These are phyloP conservation scores for Dreissena polymorpha DNA, from an alignment of 1,140 invertebrate genomes.

Conservation along the genomic window DNA sequence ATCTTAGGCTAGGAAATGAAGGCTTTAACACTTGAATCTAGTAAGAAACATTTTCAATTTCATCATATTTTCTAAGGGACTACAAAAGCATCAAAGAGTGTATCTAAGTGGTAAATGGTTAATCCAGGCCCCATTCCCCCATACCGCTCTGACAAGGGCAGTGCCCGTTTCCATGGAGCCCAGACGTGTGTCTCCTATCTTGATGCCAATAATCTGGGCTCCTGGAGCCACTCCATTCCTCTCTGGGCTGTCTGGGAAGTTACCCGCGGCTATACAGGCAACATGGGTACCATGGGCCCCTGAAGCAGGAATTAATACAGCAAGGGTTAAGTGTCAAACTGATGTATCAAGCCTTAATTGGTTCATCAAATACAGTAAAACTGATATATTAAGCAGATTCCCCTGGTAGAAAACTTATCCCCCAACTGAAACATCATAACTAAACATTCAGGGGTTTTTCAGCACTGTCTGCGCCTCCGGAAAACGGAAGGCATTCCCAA, in stretches of 20 bases:
- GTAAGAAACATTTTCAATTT: no score
- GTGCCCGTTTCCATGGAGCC: slow-evolving; percentile 98
- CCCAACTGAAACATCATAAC: no score
- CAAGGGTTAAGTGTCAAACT: no score
- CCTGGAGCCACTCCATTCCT: slow-evolving; percentile 97
- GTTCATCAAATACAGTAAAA: neutral
- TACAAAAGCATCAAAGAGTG: no score
- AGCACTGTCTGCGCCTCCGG: no score
- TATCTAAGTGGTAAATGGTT: no score
- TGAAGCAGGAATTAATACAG: slow-evolving; percentile 78
- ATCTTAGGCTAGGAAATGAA: no score
- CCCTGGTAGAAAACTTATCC: slow-evolving; percentile 78
- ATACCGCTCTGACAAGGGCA: slow-evolving; percentile 93
- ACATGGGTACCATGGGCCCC: slow-evolving; percentile 98
- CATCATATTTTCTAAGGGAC: no score
- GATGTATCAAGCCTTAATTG: neutral
- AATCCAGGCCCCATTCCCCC: slow-evolving; percentile 8
- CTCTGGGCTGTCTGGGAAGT: slow-evolving; percentile 94
- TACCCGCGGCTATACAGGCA: slow-evolving; percentile 94
- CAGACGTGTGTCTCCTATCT: slow-evolving; percentile 93
- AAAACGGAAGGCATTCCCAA: no score
- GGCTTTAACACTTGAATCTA: no score
- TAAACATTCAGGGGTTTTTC: no score
- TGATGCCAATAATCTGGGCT: slow-evolving; percentile 96
- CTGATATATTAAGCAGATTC: neutral